phyloP scores from a whole-genome alignment of 2,797 vertebrate genomes.

The Liparis tanakae region DNA sequence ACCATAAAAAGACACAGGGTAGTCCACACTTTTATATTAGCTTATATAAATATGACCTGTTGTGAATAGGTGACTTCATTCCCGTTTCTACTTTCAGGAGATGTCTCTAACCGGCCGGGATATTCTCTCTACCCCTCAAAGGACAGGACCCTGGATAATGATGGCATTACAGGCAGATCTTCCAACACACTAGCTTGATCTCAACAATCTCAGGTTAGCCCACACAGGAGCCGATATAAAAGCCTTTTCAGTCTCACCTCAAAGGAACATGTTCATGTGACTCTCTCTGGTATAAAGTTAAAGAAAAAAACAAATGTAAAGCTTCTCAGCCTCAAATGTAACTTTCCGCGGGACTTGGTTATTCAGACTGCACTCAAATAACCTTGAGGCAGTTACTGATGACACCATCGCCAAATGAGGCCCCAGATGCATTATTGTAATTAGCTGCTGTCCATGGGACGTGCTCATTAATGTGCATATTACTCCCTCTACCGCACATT shows the following conservation, averaged over 20 bases:
- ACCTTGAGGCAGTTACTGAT: conserved; percentile 33
- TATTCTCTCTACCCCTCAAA: conserved; percentile 26
- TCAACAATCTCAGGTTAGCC: conserved; percentile 40
- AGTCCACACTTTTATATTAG: conserved; percentile 4
- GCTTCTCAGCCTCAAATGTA: conserved; percentile 21
- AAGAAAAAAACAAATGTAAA: conserved; percentile 42
- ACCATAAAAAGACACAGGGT: neutral
- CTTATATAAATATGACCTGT: conserved; percentile 7
- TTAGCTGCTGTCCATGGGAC: conserved; percentile 61
- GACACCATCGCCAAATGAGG: conserved; percentile 58
- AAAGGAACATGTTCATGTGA: conserved; percentile 22
- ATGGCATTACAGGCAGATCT: conserved; percentile 32
- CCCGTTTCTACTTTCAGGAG: neutral
- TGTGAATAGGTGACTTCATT: conserved; percentile 14
- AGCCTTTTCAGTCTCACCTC: conserved; percentile 40
- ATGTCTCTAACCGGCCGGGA: conserved; percentile 33
- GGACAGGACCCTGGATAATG: conserved; percentile 45
- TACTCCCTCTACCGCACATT: conserved; percentile 32
- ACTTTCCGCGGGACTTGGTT: conserved; percentile 40
- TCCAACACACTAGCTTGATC: conserved; percentile 39
- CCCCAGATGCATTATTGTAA: conserved; percentile 62
- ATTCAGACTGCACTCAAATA: conserved; percentile 36
- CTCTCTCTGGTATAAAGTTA: conserved; percentile 17
- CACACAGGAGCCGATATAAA: conserved; percentile 50
- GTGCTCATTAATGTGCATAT: conserved; percentile 69